Conservation (phyloP, 1,140 invertebrate genomes). For the Trypoxylus dichotomus region DNA sequence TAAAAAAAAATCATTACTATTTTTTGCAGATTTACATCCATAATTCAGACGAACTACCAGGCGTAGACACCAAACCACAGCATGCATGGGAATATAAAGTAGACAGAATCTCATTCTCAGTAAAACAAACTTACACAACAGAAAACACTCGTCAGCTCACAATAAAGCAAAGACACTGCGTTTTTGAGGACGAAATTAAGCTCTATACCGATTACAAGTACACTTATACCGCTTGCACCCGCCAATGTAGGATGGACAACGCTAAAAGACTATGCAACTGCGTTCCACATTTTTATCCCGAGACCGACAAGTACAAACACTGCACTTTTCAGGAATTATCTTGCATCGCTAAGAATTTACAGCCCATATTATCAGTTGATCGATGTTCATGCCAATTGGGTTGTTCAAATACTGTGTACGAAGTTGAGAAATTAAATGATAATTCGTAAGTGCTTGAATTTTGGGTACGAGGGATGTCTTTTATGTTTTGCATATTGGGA, state of each 20-base stretch:
- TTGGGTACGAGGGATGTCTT: no score
- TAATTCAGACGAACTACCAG: constrained; percentile 67
- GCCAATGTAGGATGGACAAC: constrained; percentile 67
- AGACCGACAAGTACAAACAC: constrained; percentile 55
- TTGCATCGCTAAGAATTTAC: constrained; percentile 60
- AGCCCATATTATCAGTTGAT: constrained; percentile 61
- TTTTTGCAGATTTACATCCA: constrained; percentile 64
- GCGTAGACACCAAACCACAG: constrained; percentile 65
- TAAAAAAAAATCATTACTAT: not conserved
- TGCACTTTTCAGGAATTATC: constrained; percentile 60
- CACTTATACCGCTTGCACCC: constrained; percentile 69
- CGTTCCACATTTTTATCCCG: constrained; percentile 67
- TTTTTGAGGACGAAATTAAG: constrained; percentile 64
- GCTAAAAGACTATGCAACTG: constrained; percentile 64
- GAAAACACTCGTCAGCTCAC: constrained; percentile 67
- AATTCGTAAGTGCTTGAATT: constrained; percentile 56
- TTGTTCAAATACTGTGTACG: constrained; percentile 71
- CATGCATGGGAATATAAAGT: constrained; percentile 66
- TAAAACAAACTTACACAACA: constrained; percentile 73
- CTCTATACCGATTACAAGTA: constrained; percentile 62
- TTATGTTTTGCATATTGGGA: no score
- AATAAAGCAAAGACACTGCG: constrained; percentile 66
- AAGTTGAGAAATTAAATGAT: constrained; percentile 69
- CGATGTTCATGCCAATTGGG: constrained; percentile 67
- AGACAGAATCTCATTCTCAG: constrained; percentile 65